Evolutionary conservation across 2,888 invertebrate genomes (phyloP).

Genomic region (Heliconius erato): DNA sequence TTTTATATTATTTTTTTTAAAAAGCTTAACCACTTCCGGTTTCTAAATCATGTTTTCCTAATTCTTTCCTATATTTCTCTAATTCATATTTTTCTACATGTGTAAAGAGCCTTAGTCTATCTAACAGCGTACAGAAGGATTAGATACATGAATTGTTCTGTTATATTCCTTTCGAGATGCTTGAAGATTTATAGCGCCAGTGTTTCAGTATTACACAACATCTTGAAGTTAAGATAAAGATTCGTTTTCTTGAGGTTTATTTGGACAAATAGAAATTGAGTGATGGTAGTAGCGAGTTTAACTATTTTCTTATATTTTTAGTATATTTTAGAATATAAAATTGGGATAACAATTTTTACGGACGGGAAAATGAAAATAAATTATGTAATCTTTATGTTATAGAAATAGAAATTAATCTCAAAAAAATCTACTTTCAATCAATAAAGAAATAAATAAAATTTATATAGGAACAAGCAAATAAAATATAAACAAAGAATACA

Average conservation of each 20-base stretch:
- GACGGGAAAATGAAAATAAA: no score
- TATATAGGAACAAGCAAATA: no score
- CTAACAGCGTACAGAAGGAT: conserved; percentile 32
- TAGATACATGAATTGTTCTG: conserved; percentile 45
- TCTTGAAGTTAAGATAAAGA: background rate
- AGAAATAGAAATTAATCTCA: no score
- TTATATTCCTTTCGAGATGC: conserved; percentile 31
- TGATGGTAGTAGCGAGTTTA: background rate
- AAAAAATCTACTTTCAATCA: no score
- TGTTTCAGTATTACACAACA: conserved; percentile 16
- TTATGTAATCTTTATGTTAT: no score
- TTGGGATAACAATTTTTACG: background rate
- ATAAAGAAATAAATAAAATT: no score
- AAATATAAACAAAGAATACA: no score
- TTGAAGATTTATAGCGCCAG: conserved; percentile 14
- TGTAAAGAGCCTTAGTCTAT: conserved; percentile 23
- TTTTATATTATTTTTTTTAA: no score
- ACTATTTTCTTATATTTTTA: background rate
- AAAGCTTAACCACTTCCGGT: no score
- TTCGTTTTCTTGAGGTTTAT: background rate
- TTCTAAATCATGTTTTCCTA: no score
- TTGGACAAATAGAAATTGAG: background rate
- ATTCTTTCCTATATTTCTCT: no score
- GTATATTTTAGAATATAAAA: background rate
- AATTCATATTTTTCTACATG: background rate